Evolutionary conservation across 2,797 vertebrate genomes (phyloP), one percentile per base, ranked within the genome.

Genomic region (Acomys russatus): DNA sequence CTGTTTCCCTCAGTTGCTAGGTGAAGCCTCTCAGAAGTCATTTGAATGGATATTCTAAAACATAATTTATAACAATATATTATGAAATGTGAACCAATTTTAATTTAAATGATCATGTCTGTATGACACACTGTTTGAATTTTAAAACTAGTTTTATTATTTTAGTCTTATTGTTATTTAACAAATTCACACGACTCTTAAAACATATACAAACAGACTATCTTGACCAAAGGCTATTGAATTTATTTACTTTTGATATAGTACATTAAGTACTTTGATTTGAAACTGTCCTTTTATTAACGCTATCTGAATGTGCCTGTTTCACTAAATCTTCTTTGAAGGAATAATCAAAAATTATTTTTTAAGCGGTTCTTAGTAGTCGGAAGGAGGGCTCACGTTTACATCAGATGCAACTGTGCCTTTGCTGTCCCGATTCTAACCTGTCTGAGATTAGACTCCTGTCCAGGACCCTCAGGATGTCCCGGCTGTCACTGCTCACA

Each of bases 81-180:
- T 68, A 18, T 68, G 2, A 87, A 90, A 49, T 35, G 49, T 22
- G 44, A 12, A 92, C 30, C 74, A 33, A 49, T 89, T 66, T 7
- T 35, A 71, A 61, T 77, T 85, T 59, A 86, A 33, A 20, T 54
- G 1, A 86, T 88, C 6, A 63, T 70, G 17, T 86, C 1, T 54
- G 20, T 70, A 56, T 77, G 80, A 79, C 44, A 61, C 23, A 92
- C 59, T 96, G 73, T 70, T 89, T 91, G 54, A 1, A 28, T 91
- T 87, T 90, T 92, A 80, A 44, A 54, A 74, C 3, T 22, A 30
- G 76, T 28, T 68, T 18, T 5, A 54, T 23, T 68, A 80, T 61
- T 11, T 95, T 90, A 64, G 14, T 79, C 88, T 22, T 14, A 56
- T 59, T 54, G 6, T 51, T 51, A 68, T 78, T 51, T 78, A 79